Evolutionary conservation across 2,797 vertebrate genomes (phyloP).

Genomic region (Brachymystax lenok): DNA sequence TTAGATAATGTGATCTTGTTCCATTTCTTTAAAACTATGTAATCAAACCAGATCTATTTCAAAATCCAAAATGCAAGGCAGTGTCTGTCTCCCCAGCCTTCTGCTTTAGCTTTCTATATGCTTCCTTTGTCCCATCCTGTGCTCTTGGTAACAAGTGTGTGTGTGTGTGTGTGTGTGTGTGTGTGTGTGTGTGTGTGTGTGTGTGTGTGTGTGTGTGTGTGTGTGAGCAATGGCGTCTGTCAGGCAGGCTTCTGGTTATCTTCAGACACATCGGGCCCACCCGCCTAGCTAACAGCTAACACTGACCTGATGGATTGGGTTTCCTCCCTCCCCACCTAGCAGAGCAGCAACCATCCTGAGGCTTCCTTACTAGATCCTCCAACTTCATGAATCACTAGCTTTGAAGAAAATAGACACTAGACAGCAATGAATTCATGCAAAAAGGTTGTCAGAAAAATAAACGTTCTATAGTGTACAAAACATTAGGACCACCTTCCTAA

Average conservation of each 20-base stretch:
- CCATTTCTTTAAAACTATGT: neutral
- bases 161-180: too few species aligned
- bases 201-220: conserved; percentile 35
- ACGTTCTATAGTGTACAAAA: too few species aligned
- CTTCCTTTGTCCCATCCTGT: conserved; percentile 24
- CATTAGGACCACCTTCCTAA: too few species aligned
- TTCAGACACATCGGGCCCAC: conserved; percentile 68
- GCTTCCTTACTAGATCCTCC: neutral
- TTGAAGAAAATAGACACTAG: neutral
- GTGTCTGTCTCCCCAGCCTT: neutral
- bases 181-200: too few species aligned
- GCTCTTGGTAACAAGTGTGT: conserved; percentile 20
- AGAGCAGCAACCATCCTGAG: neutral
- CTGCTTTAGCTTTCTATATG: too few species aligned
- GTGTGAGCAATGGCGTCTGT: conserved; percentile 47
- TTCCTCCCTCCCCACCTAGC: conserved; percentile 41
- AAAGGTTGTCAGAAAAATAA: too few species aligned
- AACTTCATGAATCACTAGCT: neutral
- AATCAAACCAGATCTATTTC: neutral
- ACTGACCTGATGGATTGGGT: conserved; percentile 68
- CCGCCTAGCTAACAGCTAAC: conserved; percentile 49
- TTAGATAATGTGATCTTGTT: neutral
- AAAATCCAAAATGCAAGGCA: neutral
- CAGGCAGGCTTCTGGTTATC: conserved; percentile 62
- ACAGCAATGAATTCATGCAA: too few species aligned